Base-by-base conservation (phyloP, 2,888 invertebrate species). In the Drosophila neonasuta region DNA sequence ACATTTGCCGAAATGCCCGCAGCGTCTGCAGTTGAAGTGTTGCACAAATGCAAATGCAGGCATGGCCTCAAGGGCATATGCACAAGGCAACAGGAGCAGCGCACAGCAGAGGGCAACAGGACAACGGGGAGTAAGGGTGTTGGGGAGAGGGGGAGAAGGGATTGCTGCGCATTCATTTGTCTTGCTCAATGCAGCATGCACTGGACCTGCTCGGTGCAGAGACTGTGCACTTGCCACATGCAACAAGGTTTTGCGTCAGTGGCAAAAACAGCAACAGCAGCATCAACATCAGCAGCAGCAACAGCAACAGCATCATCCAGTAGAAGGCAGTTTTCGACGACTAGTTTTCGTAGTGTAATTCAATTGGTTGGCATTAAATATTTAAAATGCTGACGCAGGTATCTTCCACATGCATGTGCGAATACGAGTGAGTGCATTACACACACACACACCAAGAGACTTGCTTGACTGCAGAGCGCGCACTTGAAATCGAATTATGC, bases 311-410 rank as follows among this genome's bases (percentile, higher is more conserved):
- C 29, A 42, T 51, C 58, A 20, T 50, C 57, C 54, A 49, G 36
- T 17, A 15, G 32, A 15, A 60, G 20, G 36, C 52, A 57, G 9
- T 15, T 36, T 32, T 24, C 39, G 20, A n/a, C 44, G 52, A 36
- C 70, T 69, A 24, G 50, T 48, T 68, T 36, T 36, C 44, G 39
- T 50, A 34, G 59, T 55, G 71, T 85, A 86, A 88, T 87, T 87
- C 85, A 88, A 88, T 88, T 86, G 88, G 70, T 67, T 68, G 70
- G 68, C 70, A 88, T 88, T 76, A 88, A 88, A 88, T 88, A 88
- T 88, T 87, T 78, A 88, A 83, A 79, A 70, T 68, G 74, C 71
- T 68, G 70, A 67, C 64, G 49, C 64, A 63, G 62, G 66, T 63
- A 57, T 48, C 51, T 36, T 42, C 39, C n/a, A 39, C 29, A 59